These are phyloP conservation scores for Abrostola triplasia DNA, from an alignment of 2,888 invertebrate species.

Conservation along the genomic window DNA sequence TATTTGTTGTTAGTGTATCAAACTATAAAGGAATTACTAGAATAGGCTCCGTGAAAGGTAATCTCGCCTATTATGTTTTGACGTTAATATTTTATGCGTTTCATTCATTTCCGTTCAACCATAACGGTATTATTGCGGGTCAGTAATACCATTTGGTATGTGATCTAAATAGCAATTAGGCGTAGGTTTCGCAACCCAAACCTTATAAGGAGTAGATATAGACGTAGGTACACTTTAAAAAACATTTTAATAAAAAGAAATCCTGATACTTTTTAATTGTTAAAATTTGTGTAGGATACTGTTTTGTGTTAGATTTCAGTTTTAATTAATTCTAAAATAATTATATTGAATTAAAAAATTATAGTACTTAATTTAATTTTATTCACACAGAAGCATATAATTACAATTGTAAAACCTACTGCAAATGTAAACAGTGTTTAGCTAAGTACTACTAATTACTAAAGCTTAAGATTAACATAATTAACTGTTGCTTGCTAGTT, in stretches of 20 bases:
- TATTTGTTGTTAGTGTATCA: conserved; percentile 13
- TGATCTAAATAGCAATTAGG: not conserved
- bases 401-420: not conserved
- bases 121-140: not conserved
- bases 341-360: too few species aligned
- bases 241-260: too few species aligned
- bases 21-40: conserved; percentile 29
- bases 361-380: not conserved
- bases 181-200: not conserved
- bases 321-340: too few species aligned
- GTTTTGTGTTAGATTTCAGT: too few species aligned
- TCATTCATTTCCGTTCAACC: conserved; percentile 35
- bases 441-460: conserved; percentile 33
- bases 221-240: too few species aligned
- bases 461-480: conserved; percentile 20
- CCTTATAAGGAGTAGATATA: too few species aligned
- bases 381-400: not conserved
- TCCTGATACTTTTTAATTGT: too few species aligned
- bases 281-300: too few species aligned
- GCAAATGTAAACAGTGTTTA: conserved; percentile 22
- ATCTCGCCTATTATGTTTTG: conserved; percentile 42
- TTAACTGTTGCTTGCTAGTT: conserved; percentile 19
- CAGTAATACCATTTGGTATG: not conserved
- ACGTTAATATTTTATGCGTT: conserved; percentile 39
- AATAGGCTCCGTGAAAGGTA: conserved; percentile 49